Evolutionary conservation across 2,888 invertebrate species (phyloP).

Genomic region (Sminthurinus aureus): DNA sequence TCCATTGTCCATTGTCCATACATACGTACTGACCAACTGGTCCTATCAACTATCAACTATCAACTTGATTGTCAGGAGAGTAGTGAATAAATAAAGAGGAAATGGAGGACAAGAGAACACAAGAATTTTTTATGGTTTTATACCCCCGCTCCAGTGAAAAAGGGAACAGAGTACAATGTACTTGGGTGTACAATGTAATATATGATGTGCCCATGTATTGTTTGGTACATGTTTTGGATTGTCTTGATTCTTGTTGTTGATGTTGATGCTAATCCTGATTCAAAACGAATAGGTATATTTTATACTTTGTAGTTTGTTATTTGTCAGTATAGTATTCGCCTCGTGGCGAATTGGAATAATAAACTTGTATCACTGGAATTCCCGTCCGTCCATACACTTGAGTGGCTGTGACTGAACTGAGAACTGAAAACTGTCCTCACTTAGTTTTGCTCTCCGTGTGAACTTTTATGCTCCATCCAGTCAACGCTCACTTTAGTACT

Average conservation of each 20-base stretch:
- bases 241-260: not conserved
- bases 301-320: not conserved
- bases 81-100: too few relatives aligned
- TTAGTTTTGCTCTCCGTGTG: constrained; percentile 21
- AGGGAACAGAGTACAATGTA: too few relatives aligned
- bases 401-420: constrained; percentile 28
- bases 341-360: constrained; percentile 5
- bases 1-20: not conserved
- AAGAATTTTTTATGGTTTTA: too few relatives aligned
- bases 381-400: constrained; percentile 32
- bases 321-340: not conserved
- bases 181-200: too few relatives aligned
- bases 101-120: too few relatives aligned
- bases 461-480: constrained; percentile 24
- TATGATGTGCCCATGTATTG: too few relatives aligned
- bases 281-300: not conserved
- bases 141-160: too few relatives aligned
- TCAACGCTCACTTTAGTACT: too few relatives aligned
- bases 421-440: not conserved
- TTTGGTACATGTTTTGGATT: too few relatives aligned
- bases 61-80: too few relatives aligned
- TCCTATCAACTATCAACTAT: too few relatives aligned
- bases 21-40: too few relatives aligned
- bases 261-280: not conserved
- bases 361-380: not conserved